Percentiles rank a stretch among this genome's conserved stretches.
These are phyloP conservation scores for Callitettix versicolor DNA, from an alignment of 1,140 invertebrate genomes.

Conservation along the genomic window DNA sequence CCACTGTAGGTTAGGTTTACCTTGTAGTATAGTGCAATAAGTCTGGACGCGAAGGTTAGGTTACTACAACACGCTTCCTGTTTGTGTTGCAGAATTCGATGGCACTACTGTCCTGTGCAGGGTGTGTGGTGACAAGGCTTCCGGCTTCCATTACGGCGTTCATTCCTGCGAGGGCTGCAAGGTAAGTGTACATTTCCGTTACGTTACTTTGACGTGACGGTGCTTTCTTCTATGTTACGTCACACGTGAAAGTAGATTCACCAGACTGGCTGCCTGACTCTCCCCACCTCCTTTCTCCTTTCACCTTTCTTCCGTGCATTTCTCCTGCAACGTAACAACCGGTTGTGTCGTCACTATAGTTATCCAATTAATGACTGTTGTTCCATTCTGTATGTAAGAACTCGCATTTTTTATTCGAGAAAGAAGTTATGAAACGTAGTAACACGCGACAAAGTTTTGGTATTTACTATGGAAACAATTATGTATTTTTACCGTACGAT, in stretches of 20 bases:
- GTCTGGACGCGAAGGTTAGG: not conserved
- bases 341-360: not conserved
- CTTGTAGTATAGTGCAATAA: not conserved
- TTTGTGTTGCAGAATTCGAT: slow-evolving; percentile 87
- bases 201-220: not conserved
- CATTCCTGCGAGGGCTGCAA: slow-evolving; percentile 99
- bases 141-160: slow-evolving; percentile 98
- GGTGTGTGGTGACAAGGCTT: slow-evolving; percentile 98
- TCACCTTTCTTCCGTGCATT: slow-evolving; percentile 13
- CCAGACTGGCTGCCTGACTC: not conserved
- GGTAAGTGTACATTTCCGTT: slow-evolving; percentile 49
- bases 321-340: not conserved
- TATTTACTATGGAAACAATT: too few relatives aligned
- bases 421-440: too few relatives aligned
- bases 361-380: too few relatives aligned
- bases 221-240: slow-evolving; percentile 5
- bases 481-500: too few relatives aligned
- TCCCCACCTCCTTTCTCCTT: slow-evolving; percentile 11
- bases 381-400: too few relatives aligned
- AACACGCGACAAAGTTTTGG: too few relatives aligned
- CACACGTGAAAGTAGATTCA: slow-evolving; percentile 16
- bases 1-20: not conserved
- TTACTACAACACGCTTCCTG: slow-evolving; percentile 4
- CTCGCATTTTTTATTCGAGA: too few relatives aligned
- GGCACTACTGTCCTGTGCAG: slow-evolving; percentile 94